phyloP scores from a whole-genome alignment of 2,113 vertebrate species.

The Patagioenas fasciata region DNA sequence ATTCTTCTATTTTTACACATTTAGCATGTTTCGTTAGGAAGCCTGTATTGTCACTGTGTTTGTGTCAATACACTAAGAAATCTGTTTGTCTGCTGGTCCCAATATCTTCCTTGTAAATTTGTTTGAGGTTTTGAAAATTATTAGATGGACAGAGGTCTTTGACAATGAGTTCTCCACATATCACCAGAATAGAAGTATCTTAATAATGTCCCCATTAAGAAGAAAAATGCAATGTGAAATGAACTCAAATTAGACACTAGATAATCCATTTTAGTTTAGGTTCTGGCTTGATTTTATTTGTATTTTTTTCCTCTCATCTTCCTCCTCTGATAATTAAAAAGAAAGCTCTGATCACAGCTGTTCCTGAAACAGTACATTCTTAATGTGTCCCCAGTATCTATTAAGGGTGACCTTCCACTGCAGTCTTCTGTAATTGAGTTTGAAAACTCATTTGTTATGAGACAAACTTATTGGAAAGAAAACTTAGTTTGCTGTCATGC shows the following conservation, averaged over 20 bases:
- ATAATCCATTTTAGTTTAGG: not conserved
- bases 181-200: not conserved
- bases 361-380: not conserved
- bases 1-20: not conserved
- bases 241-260: not conserved
- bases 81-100: not conserved
- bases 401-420: not conserved
- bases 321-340: not conserved
- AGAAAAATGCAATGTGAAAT: not conserved
- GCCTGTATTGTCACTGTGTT: not conserved
- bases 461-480: not conserved
- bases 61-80: not conserved
- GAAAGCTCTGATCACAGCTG: not conserved
- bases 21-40: not conserved
- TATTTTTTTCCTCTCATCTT: not conserved
- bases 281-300: not conserved
- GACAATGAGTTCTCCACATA: not conserved
- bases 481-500: not conserved
- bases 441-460: constrained; percentile 2
- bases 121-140: not conserved
- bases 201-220: not conserved
- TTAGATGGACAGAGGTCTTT: not conserved
- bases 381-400: not conserved
- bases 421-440: not conserved
- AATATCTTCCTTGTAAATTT: not conserved